These are phyloP conservation scores for Coracopsis vasa DNA, from an alignment of 2,113 vertebrate species.

Conservation along the genomic window DNA sequence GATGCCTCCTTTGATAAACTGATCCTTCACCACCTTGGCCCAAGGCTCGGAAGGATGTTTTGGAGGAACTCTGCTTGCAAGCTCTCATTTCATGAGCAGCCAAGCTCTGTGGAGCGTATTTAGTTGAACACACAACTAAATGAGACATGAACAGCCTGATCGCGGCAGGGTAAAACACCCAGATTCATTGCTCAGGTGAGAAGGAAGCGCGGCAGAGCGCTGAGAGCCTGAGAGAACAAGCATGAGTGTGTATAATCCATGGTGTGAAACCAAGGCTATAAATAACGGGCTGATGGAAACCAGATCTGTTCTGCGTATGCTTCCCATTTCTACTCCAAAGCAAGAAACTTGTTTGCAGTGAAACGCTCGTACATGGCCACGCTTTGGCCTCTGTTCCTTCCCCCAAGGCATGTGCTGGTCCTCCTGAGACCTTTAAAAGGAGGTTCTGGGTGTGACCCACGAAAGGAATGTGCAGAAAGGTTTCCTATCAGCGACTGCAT, in stretches of 20 bases:
- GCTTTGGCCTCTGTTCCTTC: slow-evolving; percentile 9
- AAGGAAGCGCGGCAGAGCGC: not conserved
- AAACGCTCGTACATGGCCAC: not conserved
- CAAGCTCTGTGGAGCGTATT: not conserved
- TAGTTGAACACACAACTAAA: not conserved
- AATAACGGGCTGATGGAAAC: slow-evolving; percentile 32
- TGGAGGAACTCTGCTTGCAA: not conserved
- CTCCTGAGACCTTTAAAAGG: not conserved
- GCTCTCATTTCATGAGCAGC: not conserved
- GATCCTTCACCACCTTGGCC: not conserved
- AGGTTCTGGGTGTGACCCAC: not conserved
- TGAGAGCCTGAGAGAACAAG: not conserved
- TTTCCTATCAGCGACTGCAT: not conserved
- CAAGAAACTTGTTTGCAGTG: not conserved
- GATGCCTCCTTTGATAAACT: not conserved
- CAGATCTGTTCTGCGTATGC: not conserved
- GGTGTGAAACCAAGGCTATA: slow-evolving; percentile 21
- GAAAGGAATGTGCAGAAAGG: not conserved
- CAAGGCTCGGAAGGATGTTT: not conserved
- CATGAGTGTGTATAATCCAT: not conserved
- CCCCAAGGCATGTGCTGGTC: not conserved
- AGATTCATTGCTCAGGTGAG: slow-evolving; percentile 15
- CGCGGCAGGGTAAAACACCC: not conserved
- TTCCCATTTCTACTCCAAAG: slow-evolving; percentile 6
- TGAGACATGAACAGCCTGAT: not conserved